phyloP scores from a whole-genome alignment of 2,888 invertebrate species.

The Netelia inedita region DNA sequence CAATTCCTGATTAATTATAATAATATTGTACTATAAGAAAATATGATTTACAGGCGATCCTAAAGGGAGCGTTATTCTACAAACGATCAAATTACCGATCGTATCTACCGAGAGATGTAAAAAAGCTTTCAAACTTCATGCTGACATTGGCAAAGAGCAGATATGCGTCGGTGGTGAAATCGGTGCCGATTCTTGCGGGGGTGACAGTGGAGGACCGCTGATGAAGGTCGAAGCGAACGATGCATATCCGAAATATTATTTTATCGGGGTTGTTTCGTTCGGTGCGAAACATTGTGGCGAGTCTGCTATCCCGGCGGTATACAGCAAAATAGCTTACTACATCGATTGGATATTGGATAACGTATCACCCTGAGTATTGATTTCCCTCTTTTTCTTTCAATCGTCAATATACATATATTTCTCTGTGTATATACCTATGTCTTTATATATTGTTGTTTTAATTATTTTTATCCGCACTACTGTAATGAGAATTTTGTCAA shows the following conservation, averaged over 20 bases:
- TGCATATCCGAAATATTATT: constrained; percentile 86
- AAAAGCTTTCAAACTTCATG: constrained; percentile 66
- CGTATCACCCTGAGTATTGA: constrained; percentile 80
- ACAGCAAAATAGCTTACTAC: constrained; percentile 88
- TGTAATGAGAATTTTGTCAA: not conserved
- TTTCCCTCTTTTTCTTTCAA: not conserved
- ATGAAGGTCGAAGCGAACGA: constrained; percentile 84
- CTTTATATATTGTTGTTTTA: not conserved
- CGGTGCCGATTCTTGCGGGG: constrained; percentile 88
- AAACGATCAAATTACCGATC: constrained; percentile 85
- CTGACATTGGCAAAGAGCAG: constrained; percentile 82
- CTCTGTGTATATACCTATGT: no score
- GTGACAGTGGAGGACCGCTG: constrained; percentile 89
- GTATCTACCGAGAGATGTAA: constrained; percentile 81
- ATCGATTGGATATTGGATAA: constrained; percentile 89
- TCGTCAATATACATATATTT: not conserved
- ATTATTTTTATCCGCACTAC: not conserved
- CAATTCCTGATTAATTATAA: not conserved
- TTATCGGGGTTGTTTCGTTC: constrained; percentile 89
- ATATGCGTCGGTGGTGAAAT: constrained; percentile 87
- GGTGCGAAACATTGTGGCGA: constrained; percentile 87
- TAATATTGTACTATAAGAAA: constrained; percentile 6
- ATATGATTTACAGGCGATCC: constrained; percentile 69
- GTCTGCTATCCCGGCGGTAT: constrained; percentile 89
- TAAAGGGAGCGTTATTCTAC: constrained; percentile 81